Evolutionary conservation across 2,797 vertebrate species (phyloP), one percentile per base, ranked within the genome.

Genomic region (Gallinago nigripennis): DNA sequence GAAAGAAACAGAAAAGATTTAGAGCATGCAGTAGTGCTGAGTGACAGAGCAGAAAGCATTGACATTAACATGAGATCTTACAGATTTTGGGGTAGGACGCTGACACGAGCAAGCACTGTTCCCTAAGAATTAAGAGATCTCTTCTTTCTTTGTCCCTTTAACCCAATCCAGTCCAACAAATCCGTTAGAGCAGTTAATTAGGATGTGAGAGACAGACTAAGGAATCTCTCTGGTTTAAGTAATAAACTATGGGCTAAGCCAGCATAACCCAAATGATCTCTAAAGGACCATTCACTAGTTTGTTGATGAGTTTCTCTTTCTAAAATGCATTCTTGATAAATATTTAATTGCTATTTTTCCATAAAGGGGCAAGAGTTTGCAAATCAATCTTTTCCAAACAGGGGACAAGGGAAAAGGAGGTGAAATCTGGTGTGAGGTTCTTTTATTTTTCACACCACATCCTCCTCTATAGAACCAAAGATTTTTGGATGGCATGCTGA

Each of bases 401-500:
- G 6, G 3, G 23, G 63, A 46, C 7, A 76, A 50, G 5, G 18
- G 28, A 23, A 92, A 81, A 83, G 9, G 15, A 86, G 27, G 25
- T 53, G 21, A 82, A 93, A 79, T 66, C 31, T 54, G 14, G 10
- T 69, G 24, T 46, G n/a, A 8, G 4, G 1, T 39, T 77, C n/a
- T 93, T 94, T 75, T 84, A 45, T 87, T 89, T 95, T 66, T 73
- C 33, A 31, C 28, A 56, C 79, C 28, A 21, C 17, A 19, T 91
- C n/a, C 11, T 93, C 17, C 35, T 82, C 60, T 93, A 58, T 37
- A 90, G 56, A 78, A 58, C 35, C 0, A 1, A 84, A 86, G 65
- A 91, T 86, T 94, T 90, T 88, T 83, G 63, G 82, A 84, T 94
- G 58, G 65, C 33, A 90, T 80, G 72, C 54, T 95, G 70, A 70